Evolutionary conservation across 2,888 invertebrate species (phyloP), one percentile per base, ranked within the genome.

Genomic region (Brenthis ino): DNA sequence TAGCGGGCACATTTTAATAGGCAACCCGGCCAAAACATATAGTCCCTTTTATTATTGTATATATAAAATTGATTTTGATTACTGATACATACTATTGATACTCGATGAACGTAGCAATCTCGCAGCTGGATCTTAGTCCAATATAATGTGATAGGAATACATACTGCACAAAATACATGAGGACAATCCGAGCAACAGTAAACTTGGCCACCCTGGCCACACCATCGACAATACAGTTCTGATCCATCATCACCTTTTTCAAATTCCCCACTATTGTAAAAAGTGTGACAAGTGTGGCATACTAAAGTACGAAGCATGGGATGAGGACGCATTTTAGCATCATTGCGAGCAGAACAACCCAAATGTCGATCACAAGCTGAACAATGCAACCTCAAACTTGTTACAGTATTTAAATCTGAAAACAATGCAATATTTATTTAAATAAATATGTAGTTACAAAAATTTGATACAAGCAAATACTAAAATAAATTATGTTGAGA

Each of bases 221-320:
- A 97, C 97, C 96, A 97, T 61, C 96, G 94, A 77, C 97, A 97
- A 80, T 96, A 97, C 72, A 97, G 87, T 82, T 97, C 97, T 16
- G 96, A 96, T 33, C 96, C 96, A 88, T 97, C 97, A 83, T 96
- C 96, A 63, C 96, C 96, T 86, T 96, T 96, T 70, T 96, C 96
- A 84, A 97, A 97, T 77, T 96, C 96, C 6, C 96, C 96, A 82
- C 96, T 96, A 65, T 95, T 96, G 80, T 96, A 97, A 82, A 97
- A 97, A 53, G 95, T 94, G 76, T 95, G 95, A 83, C 97, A 97
- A 58, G 94, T 93, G 61, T 94, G 94, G 79, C 97, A 97, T 51
- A 96, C 94, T 11, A 96, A 87, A 0, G 96, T 96, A 50, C 95
- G 94, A 2, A 97, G 82, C 82, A 96, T 89, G 0, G 96, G 96